phyloP scores from a whole-genome alignment of 2,113 vertebrate genomes.

The Otolemur garnettii region DNA sequence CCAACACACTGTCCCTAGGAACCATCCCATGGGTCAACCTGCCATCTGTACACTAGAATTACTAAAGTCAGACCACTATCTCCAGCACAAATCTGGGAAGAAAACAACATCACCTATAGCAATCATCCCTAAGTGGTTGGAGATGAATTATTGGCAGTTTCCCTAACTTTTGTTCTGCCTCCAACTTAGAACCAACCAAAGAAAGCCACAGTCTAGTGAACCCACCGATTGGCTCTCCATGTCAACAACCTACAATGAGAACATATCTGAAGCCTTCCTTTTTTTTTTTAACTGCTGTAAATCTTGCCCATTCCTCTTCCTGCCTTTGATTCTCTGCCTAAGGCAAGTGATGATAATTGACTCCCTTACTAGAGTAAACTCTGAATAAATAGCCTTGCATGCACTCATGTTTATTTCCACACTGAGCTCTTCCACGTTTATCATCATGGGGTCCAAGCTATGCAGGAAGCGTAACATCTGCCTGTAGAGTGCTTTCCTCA shows the following conservation, averaged over 20 bases:
- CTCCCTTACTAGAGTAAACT: not conserved
- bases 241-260: not conserved
- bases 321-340: not conserved
- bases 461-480: not conserved
- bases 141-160: not conserved
- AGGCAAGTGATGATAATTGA: not conserved
- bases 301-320: not conserved
- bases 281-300: not conserved
- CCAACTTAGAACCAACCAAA: not conserved
- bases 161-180: not conserved
- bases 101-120: not conserved
- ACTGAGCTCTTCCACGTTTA: not conserved
- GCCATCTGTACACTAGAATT: not conserved
- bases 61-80: not conserved
- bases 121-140: not conserved
- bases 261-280: not conserved
- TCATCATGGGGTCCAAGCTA: not conserved
- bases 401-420: not conserved
- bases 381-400: not conserved
- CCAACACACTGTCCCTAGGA: not conserved
- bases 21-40: not conserved
- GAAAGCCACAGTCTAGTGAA: not conserved
- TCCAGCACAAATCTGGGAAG: not conserved
- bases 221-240: fast-evolving
- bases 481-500: not conserved